Conservation (phyloP, 2,888 invertebrate genomes). For the Lasioglossum lativentre region DNA sequence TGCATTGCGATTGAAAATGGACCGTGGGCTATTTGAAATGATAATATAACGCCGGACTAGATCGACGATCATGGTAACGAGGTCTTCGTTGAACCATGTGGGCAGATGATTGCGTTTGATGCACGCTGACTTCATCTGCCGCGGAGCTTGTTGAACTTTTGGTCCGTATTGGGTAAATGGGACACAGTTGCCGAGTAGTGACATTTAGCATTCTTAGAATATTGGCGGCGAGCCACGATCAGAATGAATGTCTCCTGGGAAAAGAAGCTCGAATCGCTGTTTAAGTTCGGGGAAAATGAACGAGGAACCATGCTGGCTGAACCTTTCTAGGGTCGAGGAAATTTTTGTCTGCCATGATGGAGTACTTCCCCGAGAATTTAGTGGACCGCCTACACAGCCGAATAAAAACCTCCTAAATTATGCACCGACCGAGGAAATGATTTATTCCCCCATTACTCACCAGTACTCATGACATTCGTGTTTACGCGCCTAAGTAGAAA, state of each 20-base stretch:
- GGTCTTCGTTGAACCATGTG: neutral
- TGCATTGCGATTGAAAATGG: neutral
- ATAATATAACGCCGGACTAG: neutral
- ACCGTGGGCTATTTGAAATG: neutral
- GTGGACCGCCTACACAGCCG: neutral
- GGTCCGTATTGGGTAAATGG: neutral
- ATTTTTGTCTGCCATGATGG: neutral
- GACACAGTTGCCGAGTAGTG: neutral
- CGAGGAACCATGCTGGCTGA: neutral
- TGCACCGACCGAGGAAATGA: neutral
- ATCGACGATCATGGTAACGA: neutral
- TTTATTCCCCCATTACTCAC: neutral
- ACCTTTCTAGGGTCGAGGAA: neutral
- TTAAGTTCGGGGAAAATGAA: neutral
- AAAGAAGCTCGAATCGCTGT: neutral
- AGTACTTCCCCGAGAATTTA: neutral
- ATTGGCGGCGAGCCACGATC: conserved; percentile 5
- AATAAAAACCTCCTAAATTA: neutral
- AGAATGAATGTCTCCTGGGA: neutral
- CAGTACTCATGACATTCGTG: neutral
- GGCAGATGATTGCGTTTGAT: conserved; percentile 12
- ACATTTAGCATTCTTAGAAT: conserved; percentile 10
- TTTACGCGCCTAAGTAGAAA: neutral
- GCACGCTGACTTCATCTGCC: conserved; percentile 4
- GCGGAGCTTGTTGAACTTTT: conserved; percentile 9